Evolutionary conservation across 2,888 invertebrate species (phyloP).

Genomic region (Ommatoiulus sabulosus): DNA sequence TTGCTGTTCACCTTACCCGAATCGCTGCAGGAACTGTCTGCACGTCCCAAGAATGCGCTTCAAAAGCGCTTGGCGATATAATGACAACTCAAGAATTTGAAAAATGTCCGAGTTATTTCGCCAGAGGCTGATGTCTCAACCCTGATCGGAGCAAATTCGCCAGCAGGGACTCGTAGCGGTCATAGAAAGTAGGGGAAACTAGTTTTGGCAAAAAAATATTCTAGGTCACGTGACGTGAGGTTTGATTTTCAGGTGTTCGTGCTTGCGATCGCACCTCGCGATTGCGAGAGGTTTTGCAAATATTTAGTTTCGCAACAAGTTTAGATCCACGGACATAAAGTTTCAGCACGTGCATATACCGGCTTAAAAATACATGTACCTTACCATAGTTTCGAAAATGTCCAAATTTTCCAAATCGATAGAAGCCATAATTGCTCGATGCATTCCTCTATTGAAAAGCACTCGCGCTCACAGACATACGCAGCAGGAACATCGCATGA

Average conservation of each 20-base stretch:
- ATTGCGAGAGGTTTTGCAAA: background rate
- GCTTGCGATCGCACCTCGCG: background rate
- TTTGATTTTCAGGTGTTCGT: background rate
- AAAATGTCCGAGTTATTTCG: background rate
- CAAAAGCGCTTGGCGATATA: too few species aligned
- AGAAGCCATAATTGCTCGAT: background rate
- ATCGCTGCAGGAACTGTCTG: background rate
- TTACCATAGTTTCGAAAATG: background rate
- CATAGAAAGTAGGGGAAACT: background rate
- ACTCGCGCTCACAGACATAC: background rate
- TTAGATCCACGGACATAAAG: background rate
- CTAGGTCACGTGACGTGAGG: background rate
- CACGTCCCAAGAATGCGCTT: background rate
- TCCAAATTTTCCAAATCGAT: background rate
- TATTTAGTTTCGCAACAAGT: background rate
- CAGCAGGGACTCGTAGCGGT: background rate
- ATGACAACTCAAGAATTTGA: background rate
- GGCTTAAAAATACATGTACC: background rate
- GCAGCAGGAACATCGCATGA: constrained; percentile 30
- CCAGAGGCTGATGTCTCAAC: constrained; percentile 18
- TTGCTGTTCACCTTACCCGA: background rate
- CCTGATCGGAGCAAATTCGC: background rate
- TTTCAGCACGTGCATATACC: too few species aligned
- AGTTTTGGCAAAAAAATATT: background rate
- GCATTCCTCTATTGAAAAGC: background rate